Evolutionary conservation across 64 coral and sea anemone species (phyloP).

Genomic region (Anthopleura sola): DNA sequence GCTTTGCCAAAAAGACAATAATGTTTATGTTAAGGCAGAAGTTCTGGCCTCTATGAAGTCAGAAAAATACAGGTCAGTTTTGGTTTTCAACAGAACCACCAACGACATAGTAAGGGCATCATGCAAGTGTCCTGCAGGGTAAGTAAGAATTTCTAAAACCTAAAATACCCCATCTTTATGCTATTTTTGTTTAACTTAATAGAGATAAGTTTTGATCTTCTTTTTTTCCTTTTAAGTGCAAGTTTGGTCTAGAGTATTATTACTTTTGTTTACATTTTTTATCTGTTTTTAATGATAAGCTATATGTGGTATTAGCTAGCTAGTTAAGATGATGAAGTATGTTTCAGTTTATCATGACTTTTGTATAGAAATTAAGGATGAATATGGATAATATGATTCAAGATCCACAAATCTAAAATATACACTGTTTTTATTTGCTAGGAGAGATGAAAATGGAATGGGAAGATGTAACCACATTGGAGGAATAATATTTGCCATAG

Average conservation of each 20-base stretch:
- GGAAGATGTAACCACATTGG: slow-evolving; percentile 65
- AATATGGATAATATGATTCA: not conserved
- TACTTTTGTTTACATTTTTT: no score
- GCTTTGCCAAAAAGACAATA: not conserved
- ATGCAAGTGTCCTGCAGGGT: slow-evolving; percentile 43
- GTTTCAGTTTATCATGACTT: no score
- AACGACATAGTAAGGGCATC: slow-evolving; percentile 12
- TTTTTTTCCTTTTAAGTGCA: no score
- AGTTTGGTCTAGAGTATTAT: no score
- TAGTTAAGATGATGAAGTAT: no score
- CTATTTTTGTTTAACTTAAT: no score
- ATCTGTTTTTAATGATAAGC: no score
- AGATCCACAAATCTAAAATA: not conserved
- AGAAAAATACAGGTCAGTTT: slow-evolving; percentile 13
- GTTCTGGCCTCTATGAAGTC: slow-evolving; percentile 26
- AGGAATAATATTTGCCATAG: slow-evolving; percentile 54
- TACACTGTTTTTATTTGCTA: slow-evolving; percentile 25
- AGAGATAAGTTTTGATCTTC: no score
- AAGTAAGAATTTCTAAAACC: no score
- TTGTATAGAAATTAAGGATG: not conserved
- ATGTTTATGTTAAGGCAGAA: slow-evolving; percentile 29
- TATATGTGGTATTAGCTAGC: no score
- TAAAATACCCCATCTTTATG: no score
- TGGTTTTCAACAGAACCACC: not conserved
- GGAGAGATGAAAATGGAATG: slow-evolving; percentile 55